phyloP scores from a whole-genome alignment of 2,797 vertebrate genomes.

The Falco cherrug region DNA sequence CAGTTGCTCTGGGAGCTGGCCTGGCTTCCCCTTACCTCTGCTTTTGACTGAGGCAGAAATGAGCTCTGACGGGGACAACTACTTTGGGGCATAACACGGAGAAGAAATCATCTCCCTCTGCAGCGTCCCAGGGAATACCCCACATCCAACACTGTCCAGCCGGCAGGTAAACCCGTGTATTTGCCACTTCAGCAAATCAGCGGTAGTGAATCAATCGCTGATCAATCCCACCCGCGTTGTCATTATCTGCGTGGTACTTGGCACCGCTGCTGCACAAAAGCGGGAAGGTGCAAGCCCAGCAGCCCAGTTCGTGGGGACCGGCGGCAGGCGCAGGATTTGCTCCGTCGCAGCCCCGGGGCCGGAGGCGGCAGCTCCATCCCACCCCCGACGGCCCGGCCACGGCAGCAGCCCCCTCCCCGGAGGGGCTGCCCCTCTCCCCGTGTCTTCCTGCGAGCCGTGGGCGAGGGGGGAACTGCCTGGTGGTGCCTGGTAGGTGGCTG shows the following conservation, averaged over 20 bases:
- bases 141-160: not conserved
- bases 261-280: not conserved
- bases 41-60: not conserved
- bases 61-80: not conserved
- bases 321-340: not conserved
- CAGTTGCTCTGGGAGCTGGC: not conserved
- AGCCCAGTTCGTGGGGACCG: not conserved
- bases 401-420: not conserved
- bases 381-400: not conserved
- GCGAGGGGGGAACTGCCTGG: not conserved
- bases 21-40: not conserved
- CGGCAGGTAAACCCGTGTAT: not conserved
- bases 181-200: not conserved
- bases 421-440: not conserved
- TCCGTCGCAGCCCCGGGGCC: not conserved
- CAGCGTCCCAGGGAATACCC: not conserved
- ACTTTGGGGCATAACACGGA: not conserved
- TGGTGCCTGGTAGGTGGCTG: not conserved
- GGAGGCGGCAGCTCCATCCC: not conserved
- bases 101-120: not conserved
- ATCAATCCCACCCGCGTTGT: not conserved
- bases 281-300: not conserved
- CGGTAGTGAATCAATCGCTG: not conserved
- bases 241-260: not conserved
- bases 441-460: not conserved